Conservation (phyloP, 1,140 invertebrate genomes). For the Chlorops oryzae region DNA sequence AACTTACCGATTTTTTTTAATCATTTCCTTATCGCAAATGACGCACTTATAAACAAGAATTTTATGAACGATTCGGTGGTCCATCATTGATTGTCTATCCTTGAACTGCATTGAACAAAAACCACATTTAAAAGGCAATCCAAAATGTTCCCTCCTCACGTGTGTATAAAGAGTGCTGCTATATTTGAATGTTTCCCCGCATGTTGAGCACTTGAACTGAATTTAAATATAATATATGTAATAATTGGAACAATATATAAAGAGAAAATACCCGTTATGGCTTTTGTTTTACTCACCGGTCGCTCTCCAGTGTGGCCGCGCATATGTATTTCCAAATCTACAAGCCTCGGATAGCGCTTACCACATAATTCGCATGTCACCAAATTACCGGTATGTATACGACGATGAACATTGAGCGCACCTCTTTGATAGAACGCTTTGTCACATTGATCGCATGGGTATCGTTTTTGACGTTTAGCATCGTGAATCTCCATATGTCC, state of each 20-base stretch:
- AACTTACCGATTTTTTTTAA: no score
- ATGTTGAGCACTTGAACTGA: background rate
- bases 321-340: constrained; percentile 13
- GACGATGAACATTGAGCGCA: constrained; percentile 4
- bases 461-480: constrained; percentile 3
- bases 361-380: constrained; percentile 7
- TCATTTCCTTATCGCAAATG: no score
- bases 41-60: no score
- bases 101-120: no score
- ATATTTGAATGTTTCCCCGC: background rate
- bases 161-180: background rate
- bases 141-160: background rate
- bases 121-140: constrained; percentile 5
- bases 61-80: no score
- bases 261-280: no score
- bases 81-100: no score
- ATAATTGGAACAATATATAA: no score
- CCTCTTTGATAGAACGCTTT: constrained; percentile 11
- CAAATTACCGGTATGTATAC: constrained; percentile 9
- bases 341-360: constrained; percentile 8
- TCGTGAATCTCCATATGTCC: constrained; percentile 9
- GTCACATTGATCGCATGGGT: constrained; percentile 10
- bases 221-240: background rate
- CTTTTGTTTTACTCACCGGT: no score
- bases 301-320: constrained; percentile 6